A percentile compares a stretch with the other conserved stretches of the same genome.
Conservation (phyloP, 2,113 vertebrate species). For the Leucopsar rothschildi region DNA sequence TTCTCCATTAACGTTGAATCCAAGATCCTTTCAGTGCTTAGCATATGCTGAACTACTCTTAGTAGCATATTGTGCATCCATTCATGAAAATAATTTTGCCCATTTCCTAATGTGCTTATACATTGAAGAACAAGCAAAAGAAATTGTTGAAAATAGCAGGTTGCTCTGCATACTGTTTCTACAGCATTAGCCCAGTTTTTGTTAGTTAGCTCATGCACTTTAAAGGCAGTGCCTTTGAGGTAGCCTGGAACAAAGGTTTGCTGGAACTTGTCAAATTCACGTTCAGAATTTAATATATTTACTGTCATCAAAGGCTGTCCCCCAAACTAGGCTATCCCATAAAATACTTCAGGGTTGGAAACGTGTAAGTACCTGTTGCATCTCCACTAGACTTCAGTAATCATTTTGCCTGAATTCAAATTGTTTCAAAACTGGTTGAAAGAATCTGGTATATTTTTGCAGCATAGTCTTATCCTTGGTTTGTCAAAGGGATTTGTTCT, state of each 20-base stretch:
- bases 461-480: neutral
- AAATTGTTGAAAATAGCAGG: neutral
- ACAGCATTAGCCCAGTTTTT: neutral
- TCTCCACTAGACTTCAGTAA: neutral
- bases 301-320: neutral
- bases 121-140: neutral
- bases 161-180: neutral
- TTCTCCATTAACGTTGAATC: neutral
- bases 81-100: neutral
- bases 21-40: neutral
- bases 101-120: neutral
- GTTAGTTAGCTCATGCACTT: neutral
- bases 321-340: neutral
- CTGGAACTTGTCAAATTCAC: neutral
- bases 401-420: neutral
- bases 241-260: neutral
- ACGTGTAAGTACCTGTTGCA: neutral
- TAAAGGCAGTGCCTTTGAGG: neutral
- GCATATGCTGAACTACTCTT: neutral
- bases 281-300: neutral
- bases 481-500: neutral
- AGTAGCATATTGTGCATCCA: neutral
- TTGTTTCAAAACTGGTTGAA: neutral
- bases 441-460: neutral
- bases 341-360: neutral